phyloP scores from a whole-genome alignment of 2,113 vertebrate genomes.

The Hymenochirus boettgeri region DNA sequence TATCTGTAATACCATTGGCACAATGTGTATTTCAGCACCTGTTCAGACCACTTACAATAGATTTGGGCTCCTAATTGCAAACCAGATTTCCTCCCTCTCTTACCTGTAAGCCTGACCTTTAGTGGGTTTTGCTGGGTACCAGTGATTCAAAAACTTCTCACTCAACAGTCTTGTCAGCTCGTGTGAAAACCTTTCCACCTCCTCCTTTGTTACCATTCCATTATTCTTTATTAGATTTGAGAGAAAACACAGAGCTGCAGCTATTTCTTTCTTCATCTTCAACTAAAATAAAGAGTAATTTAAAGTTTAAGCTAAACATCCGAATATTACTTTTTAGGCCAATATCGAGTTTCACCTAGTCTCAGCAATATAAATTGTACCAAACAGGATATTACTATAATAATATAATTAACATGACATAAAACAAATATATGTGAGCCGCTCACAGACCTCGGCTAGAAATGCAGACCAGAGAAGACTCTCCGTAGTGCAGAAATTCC shows the following conservation, averaged over 20 bases:
- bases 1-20: neutral
- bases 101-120: slow-evolving; percentile 71
- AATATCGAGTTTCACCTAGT: too few species aligned
- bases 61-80: neutral
- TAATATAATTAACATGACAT: too few species aligned
- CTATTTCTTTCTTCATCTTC: slow-evolving; percentile 70
- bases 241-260: slow-evolving; percentile 64
- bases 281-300: neutral
- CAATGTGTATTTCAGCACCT: neutral
- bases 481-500: too few species aligned
- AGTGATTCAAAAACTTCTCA: slow-evolving; percentile 65
- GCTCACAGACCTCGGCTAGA: too few species aligned
- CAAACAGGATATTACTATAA: too few species aligned
- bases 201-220: slow-evolving; percentile 51
- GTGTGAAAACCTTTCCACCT: slow-evolving; percentile 60
- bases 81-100: neutral
- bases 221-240: slow-evolving; percentile 57
- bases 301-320: too few species aligned
- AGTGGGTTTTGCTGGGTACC: slow-evolving; percentile 65
- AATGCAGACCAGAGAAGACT: too few species aligned
- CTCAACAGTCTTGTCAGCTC: slow-evolving; percentile 56
- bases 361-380: too few species aligned
- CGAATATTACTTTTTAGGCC: too few species aligned
- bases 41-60: neutral
- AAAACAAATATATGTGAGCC: too few species aligned